These are phyloP conservation scores for Diloba caeruleocephala DNA, from an alignment of 2,888 invertebrate species.

Conservation along the genomic window DNA sequence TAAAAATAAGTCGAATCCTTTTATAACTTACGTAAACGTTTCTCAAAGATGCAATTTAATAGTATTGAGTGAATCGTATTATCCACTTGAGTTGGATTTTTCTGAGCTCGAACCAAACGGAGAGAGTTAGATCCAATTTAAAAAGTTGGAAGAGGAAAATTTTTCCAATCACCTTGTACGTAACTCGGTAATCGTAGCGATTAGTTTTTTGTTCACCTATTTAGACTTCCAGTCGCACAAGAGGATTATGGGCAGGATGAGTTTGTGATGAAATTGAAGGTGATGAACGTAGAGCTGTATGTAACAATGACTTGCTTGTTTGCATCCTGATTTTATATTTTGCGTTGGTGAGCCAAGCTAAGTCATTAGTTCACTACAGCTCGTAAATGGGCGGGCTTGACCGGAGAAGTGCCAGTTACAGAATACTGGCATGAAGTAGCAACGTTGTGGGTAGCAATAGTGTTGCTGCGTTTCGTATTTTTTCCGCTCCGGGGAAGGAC, in stretches of 20 bases:
- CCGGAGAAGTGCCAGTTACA: too few species aligned
- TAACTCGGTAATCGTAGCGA: slow-evolving; percentile 77
- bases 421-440: too few species aligned
- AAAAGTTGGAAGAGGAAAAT: slow-evolving; percentile 83
- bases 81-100: slow-evolving; percentile 72
- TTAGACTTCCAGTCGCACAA: slow-evolving; percentile 22
- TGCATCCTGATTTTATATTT: too few species aligned
- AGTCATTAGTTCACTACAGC: too few species aligned
- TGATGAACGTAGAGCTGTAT: background rate
- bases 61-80: slow-evolving; percentile 82
- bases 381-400: too few species aligned
- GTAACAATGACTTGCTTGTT: too few species aligned
- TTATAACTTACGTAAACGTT: slow-evolving; percentile 74
- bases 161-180: slow-evolving; percentile 84
- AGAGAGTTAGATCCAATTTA: slow-evolving; percentile 85
- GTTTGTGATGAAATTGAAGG: slow-evolving; percentile 23
- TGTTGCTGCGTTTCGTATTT: too few species aligned
- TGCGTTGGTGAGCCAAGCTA: too few species aligned
- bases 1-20: slow-evolving; percentile 54
- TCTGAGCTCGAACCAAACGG: slow-evolving; percentile 76
- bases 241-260: slow-evolving; percentile 29
- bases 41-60: slow-evolving; percentile 84
- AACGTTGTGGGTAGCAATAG: too few species aligned
- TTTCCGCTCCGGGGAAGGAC: too few species aligned
- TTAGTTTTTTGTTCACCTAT: slow-evolving; percentile 70